Percentiles rank a stretch among this genome's conserved stretches.
Conservation (phyloP, 2,113 vertebrate species). For the Protomyctophum bolini region DNA sequence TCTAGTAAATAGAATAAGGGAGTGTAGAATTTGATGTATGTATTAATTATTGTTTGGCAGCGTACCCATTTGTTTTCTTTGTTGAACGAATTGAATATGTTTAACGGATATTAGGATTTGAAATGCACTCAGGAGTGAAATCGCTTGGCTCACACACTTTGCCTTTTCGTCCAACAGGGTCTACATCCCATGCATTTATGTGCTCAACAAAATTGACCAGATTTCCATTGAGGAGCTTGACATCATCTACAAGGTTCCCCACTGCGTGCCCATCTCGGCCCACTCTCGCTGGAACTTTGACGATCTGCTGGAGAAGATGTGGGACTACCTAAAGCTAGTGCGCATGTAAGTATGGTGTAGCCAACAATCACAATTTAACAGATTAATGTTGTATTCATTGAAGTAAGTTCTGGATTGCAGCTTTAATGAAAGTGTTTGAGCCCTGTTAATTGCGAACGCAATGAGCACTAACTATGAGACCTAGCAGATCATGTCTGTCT, state of each 20-base stretch:
- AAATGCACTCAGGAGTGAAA: too few species aligned
- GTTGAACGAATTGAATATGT: too few species aligned
- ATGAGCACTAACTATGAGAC: too few species aligned
- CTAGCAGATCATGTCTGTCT: too few species aligned
- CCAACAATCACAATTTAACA: background rate
- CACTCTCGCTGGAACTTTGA: constrained; percentile 99
- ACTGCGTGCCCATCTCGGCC: constrained; percentile 98
- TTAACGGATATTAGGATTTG: too few species aligned
- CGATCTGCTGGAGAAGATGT: constrained; percentile 94
- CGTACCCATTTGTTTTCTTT: too few species aligned
- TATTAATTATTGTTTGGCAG: too few species aligned
- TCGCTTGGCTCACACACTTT: background rate
- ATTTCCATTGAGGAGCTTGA: constrained; percentile 98
- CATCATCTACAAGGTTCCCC: constrained; percentile 97
- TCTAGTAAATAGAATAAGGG: too few species aligned
- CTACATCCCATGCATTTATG: constrained; percentile 97
- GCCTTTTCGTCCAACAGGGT: constrained; percentile 78
- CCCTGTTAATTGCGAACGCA: background rate
- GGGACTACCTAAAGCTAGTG: constrained; percentile 95
- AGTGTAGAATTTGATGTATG: too few species aligned
- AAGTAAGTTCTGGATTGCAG: too few species aligned
- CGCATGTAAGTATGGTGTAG: constrained; percentile 87
- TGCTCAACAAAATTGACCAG: constrained; percentile 98
- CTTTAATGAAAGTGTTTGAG: too few species aligned
- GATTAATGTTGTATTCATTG: too few species aligned